Evolutionary conservation across 2,113 vertebrate species (phyloP), one percentile per base, ranked within the genome.

Genomic region (Tamias sibiricus): DNA sequence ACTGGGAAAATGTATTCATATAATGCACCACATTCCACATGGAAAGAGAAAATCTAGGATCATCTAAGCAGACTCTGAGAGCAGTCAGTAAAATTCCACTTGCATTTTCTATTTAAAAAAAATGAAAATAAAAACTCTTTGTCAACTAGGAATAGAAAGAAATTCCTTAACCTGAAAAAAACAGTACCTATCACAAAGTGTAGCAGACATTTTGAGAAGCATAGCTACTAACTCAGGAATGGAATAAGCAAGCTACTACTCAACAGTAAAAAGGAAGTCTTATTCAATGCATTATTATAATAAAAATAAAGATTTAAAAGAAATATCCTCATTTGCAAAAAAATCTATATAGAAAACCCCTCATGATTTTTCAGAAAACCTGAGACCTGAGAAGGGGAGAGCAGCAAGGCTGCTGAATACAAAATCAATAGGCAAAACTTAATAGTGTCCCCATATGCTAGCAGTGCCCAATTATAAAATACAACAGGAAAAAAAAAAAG

Each of bases 321-420:
- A 94, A 92, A 81, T 37, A 87, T n/a, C 32, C 32, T 96, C 66
- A 88, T 76, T 74, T 92, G 85, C 19, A 87, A 44, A 96, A 95
- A 90, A 92, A 52, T 59, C 76, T 62, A 81, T n/a, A 94, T 11
- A 81, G 85, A 83, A 95, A 89, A 75, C 16, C 24, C 49, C 87
- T 62, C 59, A 66, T 40, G 49, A 87, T 80, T 75, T 75, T 89
- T 94, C 90, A 92, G 87, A 77, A 54, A 95, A 95, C 88, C 32
- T 80, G 30, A 82, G 77, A 90, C 40, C 35, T 40, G 57, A 7
- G 68, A 85, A 83, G 40, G 40, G 83, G 16, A 86, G 10, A 77
- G 35, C 19, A 90, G 52, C 69, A 90, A 95, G 28, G 28, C 5
- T 84, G 44, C 85, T 95, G 26, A 88, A 81, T 35, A 93, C 12